Percentiles rank a stretch among this genome's conserved stretches.
phyloP scores from a whole-genome alignment of 2,888 invertebrate species.

The Meiosimyza decipiens region DNA sequence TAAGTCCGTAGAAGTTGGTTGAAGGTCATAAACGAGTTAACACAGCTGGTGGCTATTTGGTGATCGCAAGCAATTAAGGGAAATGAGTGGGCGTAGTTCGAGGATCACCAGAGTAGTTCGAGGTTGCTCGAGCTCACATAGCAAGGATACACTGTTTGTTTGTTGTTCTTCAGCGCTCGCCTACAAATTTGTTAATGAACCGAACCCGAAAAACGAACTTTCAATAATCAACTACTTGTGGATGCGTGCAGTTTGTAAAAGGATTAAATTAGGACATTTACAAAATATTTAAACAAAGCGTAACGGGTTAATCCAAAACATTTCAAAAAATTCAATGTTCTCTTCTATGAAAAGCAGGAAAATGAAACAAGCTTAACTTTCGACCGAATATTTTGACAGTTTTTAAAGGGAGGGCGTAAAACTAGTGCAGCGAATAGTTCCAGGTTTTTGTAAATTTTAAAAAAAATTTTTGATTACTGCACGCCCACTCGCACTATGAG shows the following conservation, averaged over 20 bases:
- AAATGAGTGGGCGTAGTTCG: slow-evolving; percentile 43
- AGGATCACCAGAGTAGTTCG: slow-evolving; percentile 39
- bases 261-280: slow-evolving; percentile 40
- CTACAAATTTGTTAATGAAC: slow-evolving; percentile 38
- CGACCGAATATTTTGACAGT: neutral
- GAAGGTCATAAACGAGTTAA: slow-evolving; percentile 40
- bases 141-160: slow-evolving; percentile 25
- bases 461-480: slow-evolving; percentile 2
- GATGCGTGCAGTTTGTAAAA: slow-evolving; percentile 30
- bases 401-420: slow-evolving; percentile 24
- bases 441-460: slow-evolving; percentile 29
- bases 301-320: slow-evolving; percentile 27
- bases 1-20: slow-evolving; percentile 11
- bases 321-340: neutral
- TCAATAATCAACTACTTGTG: neutral
- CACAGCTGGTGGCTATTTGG: slow-evolving; percentile 39
- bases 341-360: neutral
- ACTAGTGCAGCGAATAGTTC: slow-evolving; percentile 29
- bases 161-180: slow-evolving; percentile 35
- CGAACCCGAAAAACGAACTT: neutral
- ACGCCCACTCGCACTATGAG: neutral
- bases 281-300: neutral
- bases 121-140: neutral
- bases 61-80: slow-evolving; percentile 43
- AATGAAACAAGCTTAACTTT: neutral